Percentiles rank a stretch among this genome's conserved stretches.
Conservation (phyloP, 2,797 vertebrate species). For the Tinamus major region DNA sequence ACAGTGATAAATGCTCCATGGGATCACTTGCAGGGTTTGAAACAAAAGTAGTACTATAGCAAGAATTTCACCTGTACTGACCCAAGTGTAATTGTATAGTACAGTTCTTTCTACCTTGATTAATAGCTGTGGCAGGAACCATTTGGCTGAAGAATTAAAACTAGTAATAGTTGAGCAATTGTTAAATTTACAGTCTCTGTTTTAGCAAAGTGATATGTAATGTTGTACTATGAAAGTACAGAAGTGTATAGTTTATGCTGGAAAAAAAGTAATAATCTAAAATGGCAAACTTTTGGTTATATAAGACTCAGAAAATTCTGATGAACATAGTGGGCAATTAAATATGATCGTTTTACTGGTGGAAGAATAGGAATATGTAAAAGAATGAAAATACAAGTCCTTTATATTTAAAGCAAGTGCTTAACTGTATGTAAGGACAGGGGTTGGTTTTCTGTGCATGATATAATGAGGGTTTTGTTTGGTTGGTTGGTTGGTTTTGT, state of each 20-base stretch:
- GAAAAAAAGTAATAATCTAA: not conserved
- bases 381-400: not conserved
- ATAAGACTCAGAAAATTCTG: not conserved
- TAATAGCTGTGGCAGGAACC: not conserved
- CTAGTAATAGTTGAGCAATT: not conserved
- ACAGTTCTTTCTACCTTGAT: slow-evolving; percentile 19
- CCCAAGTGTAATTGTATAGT: not conserved
- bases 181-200: not conserved
- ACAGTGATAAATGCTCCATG: not conserved
- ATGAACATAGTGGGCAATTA: not conserved
- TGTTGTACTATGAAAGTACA: not conserved
- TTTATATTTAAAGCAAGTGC: not conserved
- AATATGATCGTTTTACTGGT: not conserved
- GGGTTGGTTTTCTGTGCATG: not conserved
- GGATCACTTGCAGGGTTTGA: not conserved
- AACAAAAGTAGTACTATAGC: slow-evolving; percentile 16
- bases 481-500: too few species aligned
- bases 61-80: not conserved
- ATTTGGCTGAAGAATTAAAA: slow-evolving; percentile 26
- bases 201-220: not conserved
- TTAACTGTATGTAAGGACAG: not conserved
- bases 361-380: not conserved
- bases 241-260: not conserved
- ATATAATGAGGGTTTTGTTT: not conserved
- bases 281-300: not conserved